Percentiles rank a stretch among this genome's conserved stretches.
phyloP scores from a whole-genome alignment of 2,797 vertebrate genomes.

The Hyperoplus immaculatus region DNA sequence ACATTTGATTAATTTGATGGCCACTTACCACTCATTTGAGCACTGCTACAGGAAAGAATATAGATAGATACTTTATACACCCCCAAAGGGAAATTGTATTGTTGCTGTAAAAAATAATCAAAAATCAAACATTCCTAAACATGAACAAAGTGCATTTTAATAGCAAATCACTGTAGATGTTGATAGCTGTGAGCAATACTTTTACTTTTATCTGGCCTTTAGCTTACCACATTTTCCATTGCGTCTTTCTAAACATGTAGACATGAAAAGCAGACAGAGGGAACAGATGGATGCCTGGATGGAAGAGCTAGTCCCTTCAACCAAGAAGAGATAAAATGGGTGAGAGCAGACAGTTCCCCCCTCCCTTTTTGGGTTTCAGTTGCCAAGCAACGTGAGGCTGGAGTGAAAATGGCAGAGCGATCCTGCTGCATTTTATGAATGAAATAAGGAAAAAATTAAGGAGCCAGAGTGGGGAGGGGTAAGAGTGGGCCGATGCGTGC shows the following conservation, averaged over 20 bases:
- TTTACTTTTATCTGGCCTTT: too few relatives aligned
- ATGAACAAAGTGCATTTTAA: too few relatives aligned
- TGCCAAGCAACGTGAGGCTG: conserved; percentile 80
- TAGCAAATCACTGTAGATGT: too few relatives aligned
- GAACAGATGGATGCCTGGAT: conserved; percentile 54
- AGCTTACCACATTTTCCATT: neutral
- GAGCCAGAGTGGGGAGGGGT: conserved; percentile 39
- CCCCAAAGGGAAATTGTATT: neutral
- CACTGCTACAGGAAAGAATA: neutral
- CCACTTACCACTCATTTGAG: neutral
- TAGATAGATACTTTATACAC: neutral
- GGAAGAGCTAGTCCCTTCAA: conserved; percentile 49
- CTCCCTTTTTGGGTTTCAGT: conserved; percentile 70
- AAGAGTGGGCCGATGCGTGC: conserved; percentile 26
- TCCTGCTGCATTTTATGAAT: conserved; percentile 85
- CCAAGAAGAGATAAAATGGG: conserved; percentile 61
- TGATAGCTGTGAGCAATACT: too few relatives aligned
- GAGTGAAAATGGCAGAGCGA: conserved; percentile 76
- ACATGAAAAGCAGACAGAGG: conserved; percentile 42
- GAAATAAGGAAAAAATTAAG: conserved; percentile 61
- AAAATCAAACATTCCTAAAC: too few relatives aligned
- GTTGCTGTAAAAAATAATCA: too few relatives aligned
- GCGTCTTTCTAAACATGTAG: conserved; percentile 15
- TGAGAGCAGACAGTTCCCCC: conserved; percentile 56
- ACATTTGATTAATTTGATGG: neutral